Conservation (phyloP, 92 coral and sea anemone genomes). For the Siderastrea radians region DNA sequence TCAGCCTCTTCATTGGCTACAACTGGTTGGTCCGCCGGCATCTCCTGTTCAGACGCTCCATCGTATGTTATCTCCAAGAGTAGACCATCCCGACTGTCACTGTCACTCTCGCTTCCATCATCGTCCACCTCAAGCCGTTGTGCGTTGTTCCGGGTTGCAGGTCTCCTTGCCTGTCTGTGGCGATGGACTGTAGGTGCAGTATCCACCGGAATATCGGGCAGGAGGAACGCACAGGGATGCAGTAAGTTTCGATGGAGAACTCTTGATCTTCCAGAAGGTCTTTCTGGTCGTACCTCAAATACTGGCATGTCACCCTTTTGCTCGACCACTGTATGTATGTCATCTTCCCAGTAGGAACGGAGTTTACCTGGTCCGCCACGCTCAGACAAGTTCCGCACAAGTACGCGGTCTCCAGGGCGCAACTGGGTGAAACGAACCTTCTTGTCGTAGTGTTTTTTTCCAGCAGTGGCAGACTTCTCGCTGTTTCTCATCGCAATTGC, state of each 20-base stretch:
- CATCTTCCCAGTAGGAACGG: conserved; percentile 62
- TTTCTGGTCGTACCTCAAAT: conserved; percentile 68
- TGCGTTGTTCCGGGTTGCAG: too few species aligned
- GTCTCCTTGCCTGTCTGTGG: too few species aligned
- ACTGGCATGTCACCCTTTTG: conserved; percentile 67
- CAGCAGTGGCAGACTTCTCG: conserved; percentile 13
- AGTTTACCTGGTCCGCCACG: conserved; percentile 80
- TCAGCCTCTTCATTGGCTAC: too few species aligned
- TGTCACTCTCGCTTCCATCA: too few species aligned
- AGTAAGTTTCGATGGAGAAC: conserved; percentile 71
- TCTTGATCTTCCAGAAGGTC: conserved; percentile 32
- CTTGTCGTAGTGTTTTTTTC: conserved; percentile 49
- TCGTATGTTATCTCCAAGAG: too few species aligned
- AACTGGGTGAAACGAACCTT: conserved; percentile 39
- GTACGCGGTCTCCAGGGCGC: conserved; percentile 54
- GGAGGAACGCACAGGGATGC: conserved; percentile 67
- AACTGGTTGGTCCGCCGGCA: too few species aligned
- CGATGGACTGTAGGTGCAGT: too few species aligned
- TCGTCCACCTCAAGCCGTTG: too few species aligned
- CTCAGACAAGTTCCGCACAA: conserved; percentile 60
- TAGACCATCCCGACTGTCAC: too few species aligned
- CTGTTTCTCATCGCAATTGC: conserved; percentile 28
- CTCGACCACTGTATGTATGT: conserved; percentile 57
- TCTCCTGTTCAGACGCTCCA: too few species aligned
- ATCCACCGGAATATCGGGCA: not conserved